These are phyloP conservation scores for Myotis daubentonii DNA, from an alignment of 2,797 vertebrate genomes.

Conservation along the genomic window DNA sequence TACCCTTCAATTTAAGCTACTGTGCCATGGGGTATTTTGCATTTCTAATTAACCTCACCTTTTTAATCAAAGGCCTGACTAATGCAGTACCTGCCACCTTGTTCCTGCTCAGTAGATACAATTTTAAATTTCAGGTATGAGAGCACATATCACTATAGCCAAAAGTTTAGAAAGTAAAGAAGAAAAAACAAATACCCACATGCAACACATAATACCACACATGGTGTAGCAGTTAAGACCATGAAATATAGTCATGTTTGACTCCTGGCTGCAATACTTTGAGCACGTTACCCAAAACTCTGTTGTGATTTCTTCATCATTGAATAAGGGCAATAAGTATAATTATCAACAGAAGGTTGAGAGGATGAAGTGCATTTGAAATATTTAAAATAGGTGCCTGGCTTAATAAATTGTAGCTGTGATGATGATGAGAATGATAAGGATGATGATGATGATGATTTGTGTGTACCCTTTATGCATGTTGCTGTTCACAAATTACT, in stretches of 20 bases:
- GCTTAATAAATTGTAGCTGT: not conserved
- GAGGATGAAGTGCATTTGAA: not conserved
- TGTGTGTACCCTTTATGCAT: not conserved
- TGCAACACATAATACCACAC: not conserved
- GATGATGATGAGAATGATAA: not conserved
- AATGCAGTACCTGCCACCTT: not conserved
- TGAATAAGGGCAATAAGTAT: not conserved
- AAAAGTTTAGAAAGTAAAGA: not conserved
- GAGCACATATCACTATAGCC: not conserved
- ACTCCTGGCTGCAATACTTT: not conserved
- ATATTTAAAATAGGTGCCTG: not conserved
- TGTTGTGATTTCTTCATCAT: not conserved
- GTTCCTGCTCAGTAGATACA: not conserved
- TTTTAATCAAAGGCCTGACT: constrained; percentile 26
- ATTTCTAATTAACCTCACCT: constrained; percentile 22
- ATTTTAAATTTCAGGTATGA: not conserved
- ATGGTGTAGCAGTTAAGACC: accelerated
- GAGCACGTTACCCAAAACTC: not conserved
- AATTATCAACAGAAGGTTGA: not conserved
- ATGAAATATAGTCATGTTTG: not conserved
- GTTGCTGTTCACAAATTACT: not conserved
- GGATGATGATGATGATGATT: not conserved
- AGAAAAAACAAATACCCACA: not conserved
- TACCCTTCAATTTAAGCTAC: not conserved
- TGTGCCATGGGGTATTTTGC: not conserved